Evolutionary conservation across 64 coral and sea anemone species (phyloP).

Genomic region (Pachyseris speciosa): DNA sequence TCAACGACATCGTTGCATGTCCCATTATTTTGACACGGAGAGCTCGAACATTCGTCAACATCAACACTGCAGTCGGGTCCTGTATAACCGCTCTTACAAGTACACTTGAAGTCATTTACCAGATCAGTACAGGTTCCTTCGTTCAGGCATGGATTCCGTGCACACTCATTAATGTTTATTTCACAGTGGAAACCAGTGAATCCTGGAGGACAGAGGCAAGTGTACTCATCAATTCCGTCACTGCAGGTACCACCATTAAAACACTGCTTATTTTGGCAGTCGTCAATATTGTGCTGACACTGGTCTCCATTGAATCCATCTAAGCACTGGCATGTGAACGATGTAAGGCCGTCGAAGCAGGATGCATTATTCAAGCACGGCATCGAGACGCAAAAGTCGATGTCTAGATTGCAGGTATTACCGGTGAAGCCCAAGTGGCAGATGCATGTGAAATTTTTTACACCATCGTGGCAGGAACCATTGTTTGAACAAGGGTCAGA

Average conservation of each 20-base stretch:
- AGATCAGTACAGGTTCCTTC: conserved; percentile 42
- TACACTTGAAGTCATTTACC: background rate
- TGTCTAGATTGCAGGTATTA: background rate
- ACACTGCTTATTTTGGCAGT: conserved; percentile 5
- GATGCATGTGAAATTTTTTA: background rate
- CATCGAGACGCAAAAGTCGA: conserved; percentile 6
- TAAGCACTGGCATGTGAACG: conserved; percentile 26
- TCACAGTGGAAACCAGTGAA: conserved; percentile 29
- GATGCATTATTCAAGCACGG: conserved; percentile 49
- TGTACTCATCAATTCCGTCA: conserved; percentile 10
- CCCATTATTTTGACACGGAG: conserved; percentile 10
- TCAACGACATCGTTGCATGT: conserved; percentile 24
- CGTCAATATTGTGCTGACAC: conserved; percentile 18
- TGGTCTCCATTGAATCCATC: conserved; percentile 44
- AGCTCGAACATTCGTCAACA: conserved; percentile 19
- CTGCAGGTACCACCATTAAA: conserved; percentile 25
- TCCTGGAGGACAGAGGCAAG: background rate
- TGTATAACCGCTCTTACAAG: conserved; percentile 14
- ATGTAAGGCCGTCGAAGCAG: conserved; percentile 22
- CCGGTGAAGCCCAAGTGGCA: background rate
- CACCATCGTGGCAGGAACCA: background rate
- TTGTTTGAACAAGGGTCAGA: conserved; percentile 24
- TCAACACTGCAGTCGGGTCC: conserved; percentile 25
- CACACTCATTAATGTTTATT: conserved; percentile 45
- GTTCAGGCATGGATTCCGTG: conserved; percentile 27